Conservation (phyloP, 2,888 invertebrate species). For the Stenodema calcarata region DNA sequence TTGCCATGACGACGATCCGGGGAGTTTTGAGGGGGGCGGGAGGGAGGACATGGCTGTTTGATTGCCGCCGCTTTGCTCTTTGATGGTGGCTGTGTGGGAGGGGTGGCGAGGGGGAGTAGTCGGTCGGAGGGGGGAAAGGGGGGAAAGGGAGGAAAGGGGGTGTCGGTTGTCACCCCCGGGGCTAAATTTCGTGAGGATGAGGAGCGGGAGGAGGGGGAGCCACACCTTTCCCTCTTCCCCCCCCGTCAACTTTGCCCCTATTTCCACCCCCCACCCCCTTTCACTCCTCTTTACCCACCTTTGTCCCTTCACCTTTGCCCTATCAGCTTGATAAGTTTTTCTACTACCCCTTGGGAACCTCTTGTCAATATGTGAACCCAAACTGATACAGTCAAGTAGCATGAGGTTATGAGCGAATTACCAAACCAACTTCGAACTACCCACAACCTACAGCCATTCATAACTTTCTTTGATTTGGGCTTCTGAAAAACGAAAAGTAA, state of each 20-base stretch:
- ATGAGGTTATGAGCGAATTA: too few species aligned
- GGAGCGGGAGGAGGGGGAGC: neutral
- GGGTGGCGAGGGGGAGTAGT: neutral
- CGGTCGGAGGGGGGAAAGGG: neutral
- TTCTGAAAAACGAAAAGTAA: too few species aligned
- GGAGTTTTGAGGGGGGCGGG: neutral
- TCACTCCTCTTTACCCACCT: neutral
- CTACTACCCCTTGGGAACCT: too few species aligned
- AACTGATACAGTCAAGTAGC: too few species aligned
- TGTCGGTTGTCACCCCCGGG: too few species aligned
- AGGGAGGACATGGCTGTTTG: slow-evolving; percentile 32
- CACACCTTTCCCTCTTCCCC: neutral
- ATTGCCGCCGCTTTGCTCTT: slow-evolving; percentile 41
- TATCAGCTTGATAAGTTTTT: too few species aligned
- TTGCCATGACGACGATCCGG: slow-evolving; percentile 18
- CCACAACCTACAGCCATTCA: too few species aligned
- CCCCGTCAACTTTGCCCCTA: slow-evolving; percentile 5
- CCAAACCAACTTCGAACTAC: too few species aligned
- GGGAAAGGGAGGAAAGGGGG: neutral
- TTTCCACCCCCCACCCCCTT: slow-evolving; percentile 10
- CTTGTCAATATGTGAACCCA: too few species aligned
- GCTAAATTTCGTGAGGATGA: too few species aligned
- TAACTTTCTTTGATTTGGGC: too few species aligned
- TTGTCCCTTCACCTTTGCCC: too few species aligned
- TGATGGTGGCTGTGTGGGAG: neutral